Evolutionary conservation across 64 coral and sea anemone genomes (phyloP).

Genomic region (Actinia equina): DNA sequence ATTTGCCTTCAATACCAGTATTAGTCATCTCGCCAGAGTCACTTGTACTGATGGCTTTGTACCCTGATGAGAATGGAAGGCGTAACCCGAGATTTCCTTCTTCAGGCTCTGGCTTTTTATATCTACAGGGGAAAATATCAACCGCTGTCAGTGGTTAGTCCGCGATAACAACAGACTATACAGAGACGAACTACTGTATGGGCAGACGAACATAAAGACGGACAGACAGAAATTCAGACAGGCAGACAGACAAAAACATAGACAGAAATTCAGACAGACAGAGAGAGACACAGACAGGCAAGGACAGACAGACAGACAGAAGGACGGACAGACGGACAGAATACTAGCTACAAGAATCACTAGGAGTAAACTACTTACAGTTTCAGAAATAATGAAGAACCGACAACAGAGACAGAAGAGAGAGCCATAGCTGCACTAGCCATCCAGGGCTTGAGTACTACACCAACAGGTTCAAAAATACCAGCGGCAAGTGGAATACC

Average conservation of each 20-base stretch:
- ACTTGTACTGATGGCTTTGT: constrained; percentile 29
- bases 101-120: constrained; percentile 55
- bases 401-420: constrained; percentile 93
- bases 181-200: too few relatives aligned
- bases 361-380: constrained; percentile 52
- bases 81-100: constrained; percentile 24
- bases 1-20: background rate
- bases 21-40: background rate
- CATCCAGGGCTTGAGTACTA: constrained; percentile 98
- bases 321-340: background rate
- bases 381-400: constrained; percentile 86
- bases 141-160: background rate
- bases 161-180: background rate
- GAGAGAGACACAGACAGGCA: background rate
- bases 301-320: background rate
- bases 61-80: constrained; percentile 53
- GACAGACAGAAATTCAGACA: too few relatives aligned
- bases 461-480: constrained; percentile 80
- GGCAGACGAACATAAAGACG: too few relatives aligned
- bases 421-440: constrained; percentile 94
- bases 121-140: constrained; percentile 1
- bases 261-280: too few relatives aligned
- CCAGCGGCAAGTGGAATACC: constrained; percentile 93
- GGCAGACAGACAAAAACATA: background rate
- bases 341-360: too few relatives aligned